These are phyloP conservation scores for Erethizon dorsatum DNA, from an alignment of 2,797 vertebrate species.

Conservation along the genomic window DNA sequence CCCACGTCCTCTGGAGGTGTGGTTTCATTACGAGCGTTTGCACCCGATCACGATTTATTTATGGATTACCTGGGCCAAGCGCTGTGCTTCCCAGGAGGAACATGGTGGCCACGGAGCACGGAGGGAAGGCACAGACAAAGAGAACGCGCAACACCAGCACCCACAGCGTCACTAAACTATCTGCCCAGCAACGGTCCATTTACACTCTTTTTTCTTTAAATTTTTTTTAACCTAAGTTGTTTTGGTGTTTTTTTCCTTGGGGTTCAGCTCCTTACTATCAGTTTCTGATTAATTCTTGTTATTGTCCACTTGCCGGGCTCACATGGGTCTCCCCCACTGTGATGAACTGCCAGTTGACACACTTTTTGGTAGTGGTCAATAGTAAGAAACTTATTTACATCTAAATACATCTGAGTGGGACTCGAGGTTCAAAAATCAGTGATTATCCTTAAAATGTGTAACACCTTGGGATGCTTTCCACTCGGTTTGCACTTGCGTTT, in stretches of 20 bases:
- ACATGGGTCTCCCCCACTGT: neutral
- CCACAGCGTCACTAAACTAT: neutral
- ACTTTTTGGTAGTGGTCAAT: neutral
- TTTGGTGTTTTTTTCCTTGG: neutral
- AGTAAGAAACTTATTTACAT: neutral
- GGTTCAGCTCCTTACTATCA: neutral
- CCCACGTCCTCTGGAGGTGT: neutral
- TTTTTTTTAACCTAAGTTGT: neutral
- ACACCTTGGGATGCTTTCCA: neutral
- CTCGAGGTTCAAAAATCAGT: neutral
- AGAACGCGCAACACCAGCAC: neutral
- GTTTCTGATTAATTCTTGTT: neutral
- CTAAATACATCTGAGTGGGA: neutral
- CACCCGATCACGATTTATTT: neutral
- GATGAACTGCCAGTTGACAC: neutral
- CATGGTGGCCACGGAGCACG: neutral
- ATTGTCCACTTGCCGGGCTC: too few relatives aligned
- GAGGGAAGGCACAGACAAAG: neutral
- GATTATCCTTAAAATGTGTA: neutral
- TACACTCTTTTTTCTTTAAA: neutral
- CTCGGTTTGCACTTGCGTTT: neutral
- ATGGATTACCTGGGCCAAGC: neutral
- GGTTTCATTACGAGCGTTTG: neutral
- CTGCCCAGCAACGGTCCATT: neutral
- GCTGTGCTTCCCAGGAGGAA: neutral